Percentiles rank a stretch among this genome's conserved stretches.
Evolutionary conservation across 2,797 vertebrate genomes (phyloP).

Genomic region (Crocidura indochinensis): DNA sequence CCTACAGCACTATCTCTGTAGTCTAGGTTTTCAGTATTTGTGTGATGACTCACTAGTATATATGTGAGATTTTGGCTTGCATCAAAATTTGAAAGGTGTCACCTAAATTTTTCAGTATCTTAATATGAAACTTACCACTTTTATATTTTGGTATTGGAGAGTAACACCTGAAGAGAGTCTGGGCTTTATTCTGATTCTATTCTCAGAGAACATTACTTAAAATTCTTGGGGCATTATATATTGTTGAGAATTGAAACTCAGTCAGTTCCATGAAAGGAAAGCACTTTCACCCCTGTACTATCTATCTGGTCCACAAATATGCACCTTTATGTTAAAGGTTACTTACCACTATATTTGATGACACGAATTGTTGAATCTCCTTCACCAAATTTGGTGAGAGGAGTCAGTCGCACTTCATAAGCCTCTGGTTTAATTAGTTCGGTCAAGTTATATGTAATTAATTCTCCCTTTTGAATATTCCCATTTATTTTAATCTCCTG

Average conservation of each 20-base stretch:
- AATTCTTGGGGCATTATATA: too few relatives aligned
- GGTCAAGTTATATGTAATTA: constrained; percentile 98
- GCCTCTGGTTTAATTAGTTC: constrained; percentile 98
- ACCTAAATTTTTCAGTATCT: neutral
- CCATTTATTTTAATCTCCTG: constrained; percentile 97
- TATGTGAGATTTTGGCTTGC: constrained; percentile 21
- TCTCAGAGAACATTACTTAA: too few relatives aligned
- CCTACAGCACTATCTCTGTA: neutral
- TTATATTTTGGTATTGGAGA: too few relatives aligned
- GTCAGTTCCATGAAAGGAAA: too few relatives aligned
- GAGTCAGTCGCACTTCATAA: constrained; percentile 97
- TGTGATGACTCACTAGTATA: neutral
- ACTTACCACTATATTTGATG: constrained; percentile 97
- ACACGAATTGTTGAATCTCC: constrained; percentile 97
- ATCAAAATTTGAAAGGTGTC: constrained; percentile 20
- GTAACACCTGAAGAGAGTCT: too few relatives aligned
- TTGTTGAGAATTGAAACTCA: too few relatives aligned
- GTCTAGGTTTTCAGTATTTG: neutral
- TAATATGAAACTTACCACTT: neutral
- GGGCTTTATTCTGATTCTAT: too few relatives aligned
- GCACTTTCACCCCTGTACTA: too few relatives aligned
- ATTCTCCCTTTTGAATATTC: constrained; percentile 96
- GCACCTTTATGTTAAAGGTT: rapidly evolving
- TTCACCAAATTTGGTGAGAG: constrained; percentile 97
- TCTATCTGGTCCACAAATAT: neutral